A percentile compares a stretch with the other conserved stretches of the same genome.
Evolutionary conservation across 2,797 vertebrate species (phyloP).

Genomic region (Sibirionetta formosa): DNA sequence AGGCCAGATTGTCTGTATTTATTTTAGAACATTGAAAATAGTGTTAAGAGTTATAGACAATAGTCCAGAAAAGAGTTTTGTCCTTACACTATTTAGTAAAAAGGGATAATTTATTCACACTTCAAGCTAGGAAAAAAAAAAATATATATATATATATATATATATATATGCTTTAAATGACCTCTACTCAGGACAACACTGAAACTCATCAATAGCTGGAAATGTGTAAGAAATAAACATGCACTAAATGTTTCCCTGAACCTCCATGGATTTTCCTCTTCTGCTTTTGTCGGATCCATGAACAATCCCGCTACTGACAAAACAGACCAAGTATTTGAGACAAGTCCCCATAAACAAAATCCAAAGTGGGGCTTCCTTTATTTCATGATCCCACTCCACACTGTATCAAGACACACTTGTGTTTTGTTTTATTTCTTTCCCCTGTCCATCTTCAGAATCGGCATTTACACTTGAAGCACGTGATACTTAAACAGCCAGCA

Average conservation of each 20-base stretch:
- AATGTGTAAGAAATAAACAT: not conserved
- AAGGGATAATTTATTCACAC: not conserved
- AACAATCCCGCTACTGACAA: not conserved
- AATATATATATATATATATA: too few species aligned
- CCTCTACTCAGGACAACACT: not conserved
- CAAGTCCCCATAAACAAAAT: not conserved
- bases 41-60: not conserved
- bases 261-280: not conserved
- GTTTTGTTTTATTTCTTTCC: not conserved
- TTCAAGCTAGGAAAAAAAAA: not conserved
- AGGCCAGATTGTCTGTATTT: slow-evolving; percentile 3
- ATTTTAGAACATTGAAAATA: not conserved
- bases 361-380: not conserved
- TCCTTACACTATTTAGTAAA: not conserved
- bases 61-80: not conserved
- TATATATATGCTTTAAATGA: not conserved
- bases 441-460: not conserved
- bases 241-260: not conserved
- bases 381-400: not conserved
- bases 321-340: not conserved
- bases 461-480: not conserved
- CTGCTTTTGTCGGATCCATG: not conserved
- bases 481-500: not conserved
- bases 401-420: not conserved
- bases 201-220: not conserved